Percentiles rank a stretch among this genome's conserved stretches.
These are phyloP conservation scores for Embiotoca jacksoni DNA, from an alignment of 2,113 vertebrate species.

Conservation along the genomic window DNA sequence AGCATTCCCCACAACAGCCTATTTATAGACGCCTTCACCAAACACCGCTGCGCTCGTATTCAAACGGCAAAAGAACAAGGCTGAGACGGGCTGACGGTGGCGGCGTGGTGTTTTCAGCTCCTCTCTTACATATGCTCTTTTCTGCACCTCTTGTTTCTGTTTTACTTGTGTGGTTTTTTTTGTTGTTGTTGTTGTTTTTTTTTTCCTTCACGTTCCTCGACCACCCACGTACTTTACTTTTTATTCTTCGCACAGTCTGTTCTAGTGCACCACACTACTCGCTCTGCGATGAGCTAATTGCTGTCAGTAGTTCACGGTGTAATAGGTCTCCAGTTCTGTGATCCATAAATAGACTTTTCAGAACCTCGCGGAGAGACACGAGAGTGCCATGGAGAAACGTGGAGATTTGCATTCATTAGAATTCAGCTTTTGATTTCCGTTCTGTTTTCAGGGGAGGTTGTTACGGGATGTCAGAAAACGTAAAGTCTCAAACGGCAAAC, in stretches of 20 bases:
- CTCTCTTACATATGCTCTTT: conserved; percentile 6
- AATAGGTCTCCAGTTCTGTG: conserved; percentile 39
- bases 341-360: conserved; percentile 68
- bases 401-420: conserved; percentile 53
- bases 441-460: conserved; percentile 20
- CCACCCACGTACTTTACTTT: background rate
- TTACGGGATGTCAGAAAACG: conserved; percentile 8
- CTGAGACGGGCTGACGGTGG: conserved; percentile 7
- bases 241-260: conserved; percentile 18
- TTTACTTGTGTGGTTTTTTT: background rate
- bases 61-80: conserved; percentile 58
- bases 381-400: conserved; percentile 22
- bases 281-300: conserved; percentile 56
- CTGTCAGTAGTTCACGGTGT: conserved; percentile 51
- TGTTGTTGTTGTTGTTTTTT: no score
- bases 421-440: conserved; percentile 20
- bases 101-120: conserved; percentile 22
- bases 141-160: background rate
- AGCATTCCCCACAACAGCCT: conserved; percentile 68
- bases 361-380: conserved; percentile 31
- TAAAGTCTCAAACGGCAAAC: background rate
- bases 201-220: background rate
- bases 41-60: conserved; percentile 64
- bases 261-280: conserved; percentile 11
- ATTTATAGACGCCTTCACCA: conserved; percentile 78